phyloP scores from a whole-genome alignment of 1,140 invertebrate genomes.

The Camponotus vicinus region DNA sequence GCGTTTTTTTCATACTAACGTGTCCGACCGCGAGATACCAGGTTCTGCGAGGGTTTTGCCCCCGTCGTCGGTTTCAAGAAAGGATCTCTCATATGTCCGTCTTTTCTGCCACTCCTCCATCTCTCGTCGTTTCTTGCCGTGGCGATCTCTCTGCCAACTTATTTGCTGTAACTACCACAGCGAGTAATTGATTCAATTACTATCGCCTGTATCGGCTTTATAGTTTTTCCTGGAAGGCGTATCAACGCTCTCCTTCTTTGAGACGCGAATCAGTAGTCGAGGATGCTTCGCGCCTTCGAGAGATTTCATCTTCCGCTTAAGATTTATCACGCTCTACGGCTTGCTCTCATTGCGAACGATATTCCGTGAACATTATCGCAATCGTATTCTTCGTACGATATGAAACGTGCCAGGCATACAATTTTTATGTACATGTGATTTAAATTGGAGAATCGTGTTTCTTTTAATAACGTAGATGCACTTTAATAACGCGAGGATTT shows the following conservation, averaged over 20 bases:
- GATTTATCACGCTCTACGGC: slow-evolving; percentile 20
- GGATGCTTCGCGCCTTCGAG: slow-evolving; percentile 19
- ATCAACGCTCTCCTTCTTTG: slow-evolving; percentile 48
- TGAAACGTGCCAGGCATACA: neutral
- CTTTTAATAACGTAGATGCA: neutral
- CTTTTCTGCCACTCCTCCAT: slow-evolving; percentile 31
- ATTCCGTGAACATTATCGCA: slow-evolving; percentile 45
- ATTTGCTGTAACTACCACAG: slow-evolving; percentile 57
- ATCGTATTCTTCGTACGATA: slow-evolving; percentile 28
- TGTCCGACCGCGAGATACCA: neutral
- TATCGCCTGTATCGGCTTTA: slow-evolving; percentile 62
- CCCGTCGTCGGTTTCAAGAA: neutral
- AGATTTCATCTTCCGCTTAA: slow-evolving; percentile 67
- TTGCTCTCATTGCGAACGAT: slow-evolving; percentile 9
- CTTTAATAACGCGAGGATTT: neutral
- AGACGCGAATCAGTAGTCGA: slow-evolving; percentile 34
- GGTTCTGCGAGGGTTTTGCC: neutral
- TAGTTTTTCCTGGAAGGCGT: slow-evolving; percentile 62
- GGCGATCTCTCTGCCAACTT: slow-evolving; percentile 65
- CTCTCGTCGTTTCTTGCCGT: slow-evolving; percentile 33
- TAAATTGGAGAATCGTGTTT: neutral
- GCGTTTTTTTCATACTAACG: neutral
- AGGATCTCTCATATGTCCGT: neutral
- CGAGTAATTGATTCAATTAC: slow-evolving; percentile 72
- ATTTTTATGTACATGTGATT: neutral